Evolutionary conservation across 1,140 invertebrate genomes (phyloP).

Genomic region (Acromyrmex heyeri): DNA sequence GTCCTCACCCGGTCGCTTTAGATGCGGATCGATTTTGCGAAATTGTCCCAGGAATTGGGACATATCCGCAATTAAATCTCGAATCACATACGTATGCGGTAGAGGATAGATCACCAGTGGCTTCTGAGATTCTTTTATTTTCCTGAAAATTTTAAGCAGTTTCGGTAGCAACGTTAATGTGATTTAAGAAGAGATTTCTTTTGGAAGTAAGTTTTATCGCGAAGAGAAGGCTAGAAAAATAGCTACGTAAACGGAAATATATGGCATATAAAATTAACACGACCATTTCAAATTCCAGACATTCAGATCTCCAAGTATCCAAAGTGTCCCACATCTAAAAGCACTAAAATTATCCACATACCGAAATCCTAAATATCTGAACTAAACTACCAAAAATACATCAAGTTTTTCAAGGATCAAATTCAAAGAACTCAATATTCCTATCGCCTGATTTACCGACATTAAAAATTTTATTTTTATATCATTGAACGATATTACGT

Average conservation of each 20-base stretch:
- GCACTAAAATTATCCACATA: background rate
- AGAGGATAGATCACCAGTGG: slow-evolving; percentile 93
- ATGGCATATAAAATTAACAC: background rate
- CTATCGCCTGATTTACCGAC: background rate
- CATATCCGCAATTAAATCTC: slow-evolving; percentile 96
- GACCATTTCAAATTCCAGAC: background rate
- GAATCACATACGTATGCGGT: slow-evolving; percentile 97
- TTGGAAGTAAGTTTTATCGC: background rate
- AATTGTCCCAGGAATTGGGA: slow-evolving; percentile 95
- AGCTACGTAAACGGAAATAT: background rate
- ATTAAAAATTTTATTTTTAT: background rate
- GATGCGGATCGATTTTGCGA: slow-evolving; percentile 94
- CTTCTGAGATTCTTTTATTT: slow-evolving; percentile 84
- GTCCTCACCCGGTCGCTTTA: slow-evolving; percentile 90
- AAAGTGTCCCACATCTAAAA: background rate
- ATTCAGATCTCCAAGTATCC: background rate
- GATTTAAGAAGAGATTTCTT: background rate
- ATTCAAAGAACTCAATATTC: background rate
- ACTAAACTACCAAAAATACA: background rate
- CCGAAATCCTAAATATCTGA: background rate
- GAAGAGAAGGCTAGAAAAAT: background rate
- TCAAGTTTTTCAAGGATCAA: too few relatives aligned
- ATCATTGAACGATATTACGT: slow-evolving; percentile 85
- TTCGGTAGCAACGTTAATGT: background rate
- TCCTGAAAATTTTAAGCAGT: slow-evolving; percentile 70